Evolutionary conservation across 2,797 vertebrate genomes (phyloP).

Genomic region (Pangasius mekongensis): DNA sequence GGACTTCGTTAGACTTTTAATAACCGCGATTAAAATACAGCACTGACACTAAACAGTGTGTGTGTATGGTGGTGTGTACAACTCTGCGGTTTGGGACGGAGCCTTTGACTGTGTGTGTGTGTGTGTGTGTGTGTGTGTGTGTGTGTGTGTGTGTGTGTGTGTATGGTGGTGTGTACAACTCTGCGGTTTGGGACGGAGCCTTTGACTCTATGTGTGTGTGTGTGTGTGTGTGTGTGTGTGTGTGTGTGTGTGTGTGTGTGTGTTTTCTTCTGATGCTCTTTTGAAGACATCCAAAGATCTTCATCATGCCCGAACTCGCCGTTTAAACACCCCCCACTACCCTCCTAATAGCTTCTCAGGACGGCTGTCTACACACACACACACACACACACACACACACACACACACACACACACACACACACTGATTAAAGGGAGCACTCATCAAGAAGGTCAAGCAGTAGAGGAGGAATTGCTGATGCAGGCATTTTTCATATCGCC

Average conservation of each 20-base stretch:
- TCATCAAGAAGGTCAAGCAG: slow-evolving; percentile 44
- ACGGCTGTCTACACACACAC: neutral
- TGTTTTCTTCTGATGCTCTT: neutral
- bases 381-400: neutral
- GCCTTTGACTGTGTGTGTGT: neutral
- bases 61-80: neutral
- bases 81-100: neutral
- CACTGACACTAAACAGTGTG: neutral
- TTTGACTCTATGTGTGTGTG: neutral
- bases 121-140: neutral
- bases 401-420: neutral
- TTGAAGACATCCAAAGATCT: neutral
- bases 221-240: neutral
- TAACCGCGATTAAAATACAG: neutral
- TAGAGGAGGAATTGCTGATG: slow-evolving; percentile 55
- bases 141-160: neutral
- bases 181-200: neutral
- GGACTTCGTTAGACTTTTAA: too few species aligned
- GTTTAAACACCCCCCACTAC: slow-evolving; percentile 6
- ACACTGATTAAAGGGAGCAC: neutral
- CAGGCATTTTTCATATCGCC: slow-evolving; percentile 21
- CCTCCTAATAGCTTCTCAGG: neutral
- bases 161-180: neutral
- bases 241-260: neutral
- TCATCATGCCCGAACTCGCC: neutral